Conservation (phyloP, 2,113 vertebrate species). For the Glaucomys volans region DNA sequence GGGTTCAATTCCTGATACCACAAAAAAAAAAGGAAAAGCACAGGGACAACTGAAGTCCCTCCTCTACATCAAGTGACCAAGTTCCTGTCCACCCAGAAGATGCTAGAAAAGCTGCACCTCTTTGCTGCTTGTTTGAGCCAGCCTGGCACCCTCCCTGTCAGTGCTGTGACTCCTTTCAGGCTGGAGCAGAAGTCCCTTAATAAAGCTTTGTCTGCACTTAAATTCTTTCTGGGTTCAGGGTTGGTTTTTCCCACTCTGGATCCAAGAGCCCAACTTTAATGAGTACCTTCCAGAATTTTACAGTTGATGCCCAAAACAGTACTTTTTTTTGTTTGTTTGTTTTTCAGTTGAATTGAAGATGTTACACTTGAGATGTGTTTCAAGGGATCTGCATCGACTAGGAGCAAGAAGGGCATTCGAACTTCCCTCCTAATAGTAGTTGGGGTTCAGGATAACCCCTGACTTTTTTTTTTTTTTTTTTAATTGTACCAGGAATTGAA, state of each 20-base stretch:
- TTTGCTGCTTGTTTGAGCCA: too few relatives aligned
- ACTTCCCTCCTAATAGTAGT: not conserved
- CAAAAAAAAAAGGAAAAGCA: too few relatives aligned
- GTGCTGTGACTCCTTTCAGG: too few relatives aligned
- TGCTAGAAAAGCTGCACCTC: too few relatives aligned
- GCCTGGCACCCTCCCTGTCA: too few relatives aligned
- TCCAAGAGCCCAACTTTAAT: too few relatives aligned
- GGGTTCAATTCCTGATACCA: too few relatives aligned
- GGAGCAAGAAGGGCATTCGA: not conserved
- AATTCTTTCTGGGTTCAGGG: too few relatives aligned
- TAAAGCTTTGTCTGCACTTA: too few relatives aligned
- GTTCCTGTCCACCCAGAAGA: not conserved
- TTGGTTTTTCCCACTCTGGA: too few relatives aligned
- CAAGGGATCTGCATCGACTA: not conserved
- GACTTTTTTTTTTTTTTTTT: not conserved
- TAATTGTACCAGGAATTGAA: not conserved
- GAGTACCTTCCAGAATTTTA: slow-evolving; percentile 23
- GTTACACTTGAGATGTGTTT: not conserved
- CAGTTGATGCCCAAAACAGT: not conserved
- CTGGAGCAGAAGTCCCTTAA: too few relatives aligned
- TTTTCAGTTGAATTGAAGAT: not conserved
- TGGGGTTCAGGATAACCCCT: not conserved
- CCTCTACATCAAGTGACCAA: not conserved
- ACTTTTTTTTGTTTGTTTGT: not conserved
- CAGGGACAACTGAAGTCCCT: too few relatives aligned